A percentile compares a stretch with the other conserved stretches of the same genome.
These are phyloP conservation scores for Amblyjoppa fuscipennis DNA, from an alignment of 2,888 invertebrate genomes.

Conservation along the genomic window DNA sequence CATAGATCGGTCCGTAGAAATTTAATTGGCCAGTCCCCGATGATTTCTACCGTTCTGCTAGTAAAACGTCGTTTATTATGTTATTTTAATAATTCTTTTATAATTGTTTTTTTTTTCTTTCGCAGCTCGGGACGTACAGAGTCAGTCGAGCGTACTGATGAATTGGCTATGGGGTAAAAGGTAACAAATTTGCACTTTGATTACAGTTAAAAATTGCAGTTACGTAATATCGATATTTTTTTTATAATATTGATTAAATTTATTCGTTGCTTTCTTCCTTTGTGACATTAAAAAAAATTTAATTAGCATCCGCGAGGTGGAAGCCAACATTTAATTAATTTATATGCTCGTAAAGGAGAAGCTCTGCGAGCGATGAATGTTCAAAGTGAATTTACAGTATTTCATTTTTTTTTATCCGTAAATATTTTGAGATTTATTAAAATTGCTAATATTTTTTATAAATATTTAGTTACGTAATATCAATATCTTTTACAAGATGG, in stretches of 20 bases:
- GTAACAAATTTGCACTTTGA: conserved; percentile 72
- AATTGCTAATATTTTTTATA: neutral
- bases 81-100: conserved; percentile 24
- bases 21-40: neutral
- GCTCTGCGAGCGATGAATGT: neutral
- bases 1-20: conserved; percentile 13
- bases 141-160: conserved; percentile 91
- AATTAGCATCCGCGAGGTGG: neutral
- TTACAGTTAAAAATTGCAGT: neutral
- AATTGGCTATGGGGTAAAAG: conserved; percentile 94
- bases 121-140: conserved; percentile 92
- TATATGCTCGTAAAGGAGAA: neutral
- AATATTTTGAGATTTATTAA: conserved; percentile 23
- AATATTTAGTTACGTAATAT: conserved; percentile 12
- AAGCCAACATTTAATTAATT: neutral
- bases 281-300: neutral
- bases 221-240: conserved; percentile 28
- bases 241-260: conserved; percentile 52
- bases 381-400: neutral
- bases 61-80: conserved; percentile 28
- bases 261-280: neutral
- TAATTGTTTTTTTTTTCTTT: conserved; percentile 75
- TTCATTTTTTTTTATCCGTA: neutral
- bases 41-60: neutral
- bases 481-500: conserved; percentile 48